A percentile compares a stretch with the other conserved stretches of the same genome.
phyloP scores from a whole-genome alignment of 2,888 invertebrate genomes.

The Carpatolechia fugitivella region DNA sequence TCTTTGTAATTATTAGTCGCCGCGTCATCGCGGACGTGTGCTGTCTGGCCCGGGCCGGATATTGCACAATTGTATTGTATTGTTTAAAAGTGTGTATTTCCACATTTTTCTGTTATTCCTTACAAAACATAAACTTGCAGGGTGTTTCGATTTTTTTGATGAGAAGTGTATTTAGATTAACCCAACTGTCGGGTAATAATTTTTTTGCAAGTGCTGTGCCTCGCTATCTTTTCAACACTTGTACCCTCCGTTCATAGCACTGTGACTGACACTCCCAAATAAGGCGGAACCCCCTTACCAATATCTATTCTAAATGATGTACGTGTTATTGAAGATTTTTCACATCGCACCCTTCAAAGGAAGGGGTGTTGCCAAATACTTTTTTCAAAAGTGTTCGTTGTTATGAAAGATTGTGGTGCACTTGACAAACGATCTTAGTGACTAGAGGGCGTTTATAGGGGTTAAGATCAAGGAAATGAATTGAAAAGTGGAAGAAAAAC shows the following conservation, averaged over 20 bases:
- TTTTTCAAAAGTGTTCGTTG: not conserved
- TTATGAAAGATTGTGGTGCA: constrained; percentile 1
- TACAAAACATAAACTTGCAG: too few relatives aligned
- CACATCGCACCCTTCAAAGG: constrained; percentile 9
- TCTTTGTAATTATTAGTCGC: too few relatives aligned
- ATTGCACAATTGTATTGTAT: too few relatives aligned
- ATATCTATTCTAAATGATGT: constrained; percentile 50
- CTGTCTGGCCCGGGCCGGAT: too few relatives aligned
- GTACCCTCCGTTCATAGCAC: constrained; percentile 2
- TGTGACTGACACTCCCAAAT: constrained; percentile 57
- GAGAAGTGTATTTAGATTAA: too few relatives aligned
- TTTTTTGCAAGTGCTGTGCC: not conserved
- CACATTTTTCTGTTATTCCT: too few relatives aligned
- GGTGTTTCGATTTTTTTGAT: too few relatives aligned
- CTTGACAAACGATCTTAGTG: constrained; percentile 4
- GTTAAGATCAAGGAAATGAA: not conserved
- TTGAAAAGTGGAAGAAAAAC: not conserved
- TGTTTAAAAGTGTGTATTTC: too few relatives aligned
- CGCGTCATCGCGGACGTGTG: too few relatives aligned
- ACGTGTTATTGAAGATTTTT: constrained; percentile 45
- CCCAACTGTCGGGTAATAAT: too few relatives aligned
- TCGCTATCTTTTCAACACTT: not conserved
- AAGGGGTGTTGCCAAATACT: not conserved
- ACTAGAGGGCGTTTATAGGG: not conserved
- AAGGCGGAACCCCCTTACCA: constrained; percentile 40